Percentiles rank a stretch among this genome's conserved stretches.
Conservation (phyloP, 2,113 vertebrate species). For the Hydrolagus affinis region DNA sequence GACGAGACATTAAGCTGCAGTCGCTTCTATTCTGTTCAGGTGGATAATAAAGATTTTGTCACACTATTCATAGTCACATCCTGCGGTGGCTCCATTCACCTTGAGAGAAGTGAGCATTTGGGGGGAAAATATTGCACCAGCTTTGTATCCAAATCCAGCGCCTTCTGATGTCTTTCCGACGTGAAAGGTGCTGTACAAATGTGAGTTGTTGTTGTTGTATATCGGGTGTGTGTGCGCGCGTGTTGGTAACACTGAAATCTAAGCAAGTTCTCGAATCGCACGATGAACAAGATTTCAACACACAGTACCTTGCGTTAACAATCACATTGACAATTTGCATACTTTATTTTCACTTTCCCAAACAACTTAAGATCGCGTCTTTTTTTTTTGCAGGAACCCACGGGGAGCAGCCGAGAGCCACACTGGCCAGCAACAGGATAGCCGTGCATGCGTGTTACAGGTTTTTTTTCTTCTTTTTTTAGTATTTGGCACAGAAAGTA, state of each 20-base stretch:
- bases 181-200: not conserved
- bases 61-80: no score
- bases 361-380: not conserved
- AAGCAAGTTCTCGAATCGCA: not conserved
- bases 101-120: no score
- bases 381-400: not conserved
- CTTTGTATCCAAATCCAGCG: not conserved
- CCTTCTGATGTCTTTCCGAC: not conserved
- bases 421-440: not conserved
- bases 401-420: not conserved
- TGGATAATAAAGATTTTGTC: no score
- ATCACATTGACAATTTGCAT: not conserved
- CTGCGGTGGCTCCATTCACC: no score
- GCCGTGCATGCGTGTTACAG: not conserved
- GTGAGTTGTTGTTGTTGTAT: not conserved
- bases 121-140: not conserved
- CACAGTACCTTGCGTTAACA: no score
- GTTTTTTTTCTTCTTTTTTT: not conserved
- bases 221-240: no score
- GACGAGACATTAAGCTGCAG: no score
- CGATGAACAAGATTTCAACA: not conserved
- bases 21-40: no score
- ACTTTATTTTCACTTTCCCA: not conserved
- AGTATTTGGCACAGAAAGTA: not conserved
- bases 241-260: not conserved